A percentile compares a stretch with the other conserved stretches of the same genome.
Conservation (phyloP, 2,113 vertebrate species). For the Xiphias gladius region DNA sequence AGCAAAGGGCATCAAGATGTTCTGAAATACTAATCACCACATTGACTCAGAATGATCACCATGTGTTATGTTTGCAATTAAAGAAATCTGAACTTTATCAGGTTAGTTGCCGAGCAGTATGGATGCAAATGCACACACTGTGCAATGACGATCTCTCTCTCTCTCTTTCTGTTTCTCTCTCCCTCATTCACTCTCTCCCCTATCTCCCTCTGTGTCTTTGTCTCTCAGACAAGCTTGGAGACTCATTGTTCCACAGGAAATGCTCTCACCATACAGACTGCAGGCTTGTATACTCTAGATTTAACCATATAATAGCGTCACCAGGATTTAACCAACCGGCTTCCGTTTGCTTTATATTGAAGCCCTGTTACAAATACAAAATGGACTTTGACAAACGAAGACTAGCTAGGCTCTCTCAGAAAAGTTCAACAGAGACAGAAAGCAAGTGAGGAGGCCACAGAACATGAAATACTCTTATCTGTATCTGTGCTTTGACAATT, state of each 20-base stretch:
- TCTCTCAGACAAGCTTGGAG: slow-evolving; percentile 68
- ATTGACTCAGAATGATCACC: not conserved
- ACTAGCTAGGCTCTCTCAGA: slow-evolving; percentile 20
- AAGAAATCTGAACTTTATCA: slow-evolving; percentile 24
- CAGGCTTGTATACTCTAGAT: slow-evolving; percentile 75
- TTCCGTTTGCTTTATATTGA: slow-evolving; percentile 68
- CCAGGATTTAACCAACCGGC: slow-evolving; percentile 66
- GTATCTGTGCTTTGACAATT: slow-evolving; percentile 47
- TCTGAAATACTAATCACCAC: slow-evolving; percentile 20
- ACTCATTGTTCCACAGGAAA: slow-evolving; percentile 81
- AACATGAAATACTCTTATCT: slow-evolving; percentile 10
- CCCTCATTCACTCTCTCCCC: not conserved
- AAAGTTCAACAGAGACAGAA: slow-evolving; percentile 17
- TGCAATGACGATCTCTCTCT: slow-evolving; percentile 22
- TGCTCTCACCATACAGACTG: slow-evolving; percentile 71
- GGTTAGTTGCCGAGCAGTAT: not conserved
- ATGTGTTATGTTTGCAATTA: slow-evolving; percentile 11
- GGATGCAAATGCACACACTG: slow-evolving; percentile 15
- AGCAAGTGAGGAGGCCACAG: slow-evolving; percentile 5
- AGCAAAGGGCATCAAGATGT: slow-evolving; percentile 1
- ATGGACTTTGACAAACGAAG: slow-evolving; percentile 54
- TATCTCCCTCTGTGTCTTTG: slow-evolving; percentile 47
- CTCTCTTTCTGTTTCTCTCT: slow-evolving; percentile 24
- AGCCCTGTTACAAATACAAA: slow-evolving; percentile 69
- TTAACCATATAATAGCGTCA: slow-evolving; percentile 77